These are phyloP conservation scores for Cephus cinctus DNA, from an alignment of 1,140 invertebrate genomes.

Conservation along the genomic window DNA sequence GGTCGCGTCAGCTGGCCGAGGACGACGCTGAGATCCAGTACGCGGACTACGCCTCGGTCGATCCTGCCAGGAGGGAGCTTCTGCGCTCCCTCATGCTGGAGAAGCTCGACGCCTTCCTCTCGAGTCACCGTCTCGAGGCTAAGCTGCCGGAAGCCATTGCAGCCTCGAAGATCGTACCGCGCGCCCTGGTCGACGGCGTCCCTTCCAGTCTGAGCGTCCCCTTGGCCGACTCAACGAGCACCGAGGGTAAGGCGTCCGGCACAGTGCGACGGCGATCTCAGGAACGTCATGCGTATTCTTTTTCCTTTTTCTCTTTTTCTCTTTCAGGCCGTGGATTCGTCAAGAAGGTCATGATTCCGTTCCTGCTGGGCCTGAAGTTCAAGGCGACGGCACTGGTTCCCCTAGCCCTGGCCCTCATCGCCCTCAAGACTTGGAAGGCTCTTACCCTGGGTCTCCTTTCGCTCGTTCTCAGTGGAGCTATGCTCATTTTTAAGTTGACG, in stretches of 20 bases:
- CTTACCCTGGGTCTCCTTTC: slow-evolving; percentile 81
- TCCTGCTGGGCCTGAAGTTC: slow-evolving; percentile 80
- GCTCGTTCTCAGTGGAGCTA: slow-evolving; percentile 74
- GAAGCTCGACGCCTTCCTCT: slow-evolving; percentile 51
- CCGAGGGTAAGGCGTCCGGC: slow-evolving; percentile 55
- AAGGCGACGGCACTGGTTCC: slow-evolving; percentile 80
- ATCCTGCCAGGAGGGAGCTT: slow-evolving; percentile 39
- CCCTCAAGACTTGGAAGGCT: slow-evolving; percentile 85
- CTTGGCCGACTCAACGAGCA: slow-evolving; percentile 60
- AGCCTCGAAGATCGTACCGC: slow-evolving; percentile 59
- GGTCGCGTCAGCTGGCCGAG: slow-evolving; percentile 58
- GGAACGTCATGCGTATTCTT: no score
- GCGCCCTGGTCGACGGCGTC: slow-evolving; percentile 65
- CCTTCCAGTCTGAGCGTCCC: slow-evolving; percentile 69
- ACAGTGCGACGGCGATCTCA: neutral
- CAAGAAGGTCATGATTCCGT: slow-evolving; percentile 80
- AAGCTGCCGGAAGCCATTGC: slow-evolving; percentile 52
- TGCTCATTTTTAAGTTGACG: slow-evolving; percentile 81
- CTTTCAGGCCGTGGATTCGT: slow-evolving; percentile 72
- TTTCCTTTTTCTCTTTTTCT: no score
- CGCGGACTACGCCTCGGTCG: slow-evolving; percentile 17
- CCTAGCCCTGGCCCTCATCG: slow-evolving; percentile 75
- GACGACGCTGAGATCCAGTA: slow-evolving; percentile 39
- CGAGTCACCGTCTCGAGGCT: slow-evolving; percentile 50
- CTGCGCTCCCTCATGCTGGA: slow-evolving; percentile 52